Percentiles rank a stretch among this genome's conserved stretches.
Evolutionary conservation across 2,797 vertebrate genomes (phyloP).

Genomic region (Parambassis ranga): DNA sequence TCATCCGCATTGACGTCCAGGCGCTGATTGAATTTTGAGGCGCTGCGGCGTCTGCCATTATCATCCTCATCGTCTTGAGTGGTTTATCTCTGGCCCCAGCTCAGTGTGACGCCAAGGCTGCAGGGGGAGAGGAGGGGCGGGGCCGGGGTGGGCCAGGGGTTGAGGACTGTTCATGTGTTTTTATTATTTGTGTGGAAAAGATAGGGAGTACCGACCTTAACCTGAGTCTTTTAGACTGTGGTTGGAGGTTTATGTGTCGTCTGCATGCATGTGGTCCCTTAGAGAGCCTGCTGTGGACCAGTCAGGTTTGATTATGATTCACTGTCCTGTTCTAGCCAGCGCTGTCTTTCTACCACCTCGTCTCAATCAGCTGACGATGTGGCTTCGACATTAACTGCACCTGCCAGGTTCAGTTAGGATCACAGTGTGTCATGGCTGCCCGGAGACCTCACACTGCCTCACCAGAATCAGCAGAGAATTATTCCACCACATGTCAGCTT

Average conservation of each 20-base stretch:
- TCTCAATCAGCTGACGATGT: constrained; percentile 59
- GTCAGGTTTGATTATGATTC: constrained; percentile 54
- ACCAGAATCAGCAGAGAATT: constrained; percentile 63
- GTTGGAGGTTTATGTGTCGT: neutral
- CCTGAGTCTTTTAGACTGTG: constrained; percentile 20
- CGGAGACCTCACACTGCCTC: constrained; percentile 51
- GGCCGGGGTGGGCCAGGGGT: constrained; percentile 22
- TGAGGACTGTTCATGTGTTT: constrained; percentile 39
- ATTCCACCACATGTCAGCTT: constrained; percentile 70
- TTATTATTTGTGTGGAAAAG: constrained; percentile 24
- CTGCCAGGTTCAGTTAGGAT: constrained; percentile 77
- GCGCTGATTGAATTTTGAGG: constrained; percentile 83
- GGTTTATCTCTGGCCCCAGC: constrained; percentile 80
- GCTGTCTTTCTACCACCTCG: constrained; percentile 26
- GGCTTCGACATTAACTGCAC: constrained; percentile 68
- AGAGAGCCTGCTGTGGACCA: neutral
- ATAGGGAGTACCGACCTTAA: constrained; percentile 6
- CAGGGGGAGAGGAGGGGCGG: constrained; percentile 49
- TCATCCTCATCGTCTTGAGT: constrained; percentile 81
- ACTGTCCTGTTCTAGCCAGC: constrained; percentile 28
- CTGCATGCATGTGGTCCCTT: neutral
- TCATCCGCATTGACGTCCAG: constrained; percentile 75
- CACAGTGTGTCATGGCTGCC: constrained; percentile 67
- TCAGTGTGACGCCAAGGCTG: constrained; percentile 73
- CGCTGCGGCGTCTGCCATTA: constrained; percentile 80